Evolutionary conservation across 35 echinoderm and acorn worm species (phyloP).

Genomic region (Hemicentrotus pulcherrimus): DNA sequence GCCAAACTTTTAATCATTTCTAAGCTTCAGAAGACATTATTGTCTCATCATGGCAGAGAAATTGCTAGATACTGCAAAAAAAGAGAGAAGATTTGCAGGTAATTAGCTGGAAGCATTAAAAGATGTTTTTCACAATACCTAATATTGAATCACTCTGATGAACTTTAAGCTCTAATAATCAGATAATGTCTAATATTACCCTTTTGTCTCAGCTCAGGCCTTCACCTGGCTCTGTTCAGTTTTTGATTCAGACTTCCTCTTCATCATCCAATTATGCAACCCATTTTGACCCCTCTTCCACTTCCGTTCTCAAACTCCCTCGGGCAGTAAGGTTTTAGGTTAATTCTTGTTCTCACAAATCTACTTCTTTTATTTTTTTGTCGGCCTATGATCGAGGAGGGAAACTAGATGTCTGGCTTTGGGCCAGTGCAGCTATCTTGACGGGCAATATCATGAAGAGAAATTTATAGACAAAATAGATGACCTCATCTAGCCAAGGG

Average conservation of each 20-base stretch:
- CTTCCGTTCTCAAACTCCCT: not conserved
- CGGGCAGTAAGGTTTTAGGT: not conserved
- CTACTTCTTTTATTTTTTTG: not conserved
- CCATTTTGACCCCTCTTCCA: not conserved
- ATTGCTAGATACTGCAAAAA: not conserved
- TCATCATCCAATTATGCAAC: conserved; percentile 11
- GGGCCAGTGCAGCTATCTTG: not conserved
- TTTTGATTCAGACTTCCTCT: conserved; percentile 12
- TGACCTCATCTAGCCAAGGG: not conserved
- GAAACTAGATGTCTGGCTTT: conserved; percentile 1
- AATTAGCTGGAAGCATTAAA: no score
- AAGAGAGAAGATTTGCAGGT: no score
- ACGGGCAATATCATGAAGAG: not conserved
- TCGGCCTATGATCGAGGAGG: not conserved
- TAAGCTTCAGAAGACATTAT: not conserved
- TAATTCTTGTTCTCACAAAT: not conserved
- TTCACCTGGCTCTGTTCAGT: not conserved
- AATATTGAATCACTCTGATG: not conserved
- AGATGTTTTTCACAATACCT: not conserved
- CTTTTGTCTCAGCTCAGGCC: not conserved
- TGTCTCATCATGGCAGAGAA: no score
- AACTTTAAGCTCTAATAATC: not conserved
- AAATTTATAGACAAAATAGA: conserved; percentile 1
- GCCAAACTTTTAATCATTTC: not conserved
- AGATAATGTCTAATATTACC: not conserved